phyloP scores from a whole-genome alignment of 2,797 vertebrate genomes.

The Lindbergichthys nudifrons region DNA sequence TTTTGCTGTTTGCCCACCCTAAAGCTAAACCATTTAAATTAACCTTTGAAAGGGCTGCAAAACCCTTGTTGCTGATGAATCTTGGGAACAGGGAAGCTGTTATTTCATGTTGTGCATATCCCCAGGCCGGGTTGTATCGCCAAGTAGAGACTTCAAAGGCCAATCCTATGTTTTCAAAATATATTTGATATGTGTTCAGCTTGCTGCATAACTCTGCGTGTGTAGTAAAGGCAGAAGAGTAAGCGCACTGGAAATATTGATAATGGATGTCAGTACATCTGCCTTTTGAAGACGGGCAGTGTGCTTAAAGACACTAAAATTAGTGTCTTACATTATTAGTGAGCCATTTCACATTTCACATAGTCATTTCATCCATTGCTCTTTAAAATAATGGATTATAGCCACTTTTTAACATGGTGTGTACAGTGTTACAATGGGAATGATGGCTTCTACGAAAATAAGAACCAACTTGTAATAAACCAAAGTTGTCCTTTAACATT shows the following conservation, averaged over 20 bases:
- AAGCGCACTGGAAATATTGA: neutral
- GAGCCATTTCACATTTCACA: neutral
- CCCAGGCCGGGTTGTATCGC: no score
- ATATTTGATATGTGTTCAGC: constrained; percentile 5
- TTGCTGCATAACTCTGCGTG: constrained; percentile 3
- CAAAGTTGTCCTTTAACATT: neutral
- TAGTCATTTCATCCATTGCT: neutral
- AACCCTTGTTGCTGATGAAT: no score
- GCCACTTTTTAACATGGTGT: neutral
- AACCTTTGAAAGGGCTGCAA: no score
- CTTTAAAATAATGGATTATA: neutral
- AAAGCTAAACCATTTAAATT: no score
- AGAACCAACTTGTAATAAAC: neutral
- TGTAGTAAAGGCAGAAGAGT: constrained; percentile 1
- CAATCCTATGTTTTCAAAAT: neutral
- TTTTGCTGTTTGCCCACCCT: no score
- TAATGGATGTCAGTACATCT: neutral
- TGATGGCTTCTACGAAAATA: neutral
- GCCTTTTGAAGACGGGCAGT: neutral
- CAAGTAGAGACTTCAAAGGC: constrained; percentile 7
- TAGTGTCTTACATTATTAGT: neutral
- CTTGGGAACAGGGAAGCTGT: no score
- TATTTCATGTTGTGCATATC: no score
- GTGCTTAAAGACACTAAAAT: neutral
- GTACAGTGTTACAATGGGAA: no score